phyloP scores from a whole-genome alignment of 35 echinoderm and acorn worm genomes.

The Nesometra sesokonis region DNA sequence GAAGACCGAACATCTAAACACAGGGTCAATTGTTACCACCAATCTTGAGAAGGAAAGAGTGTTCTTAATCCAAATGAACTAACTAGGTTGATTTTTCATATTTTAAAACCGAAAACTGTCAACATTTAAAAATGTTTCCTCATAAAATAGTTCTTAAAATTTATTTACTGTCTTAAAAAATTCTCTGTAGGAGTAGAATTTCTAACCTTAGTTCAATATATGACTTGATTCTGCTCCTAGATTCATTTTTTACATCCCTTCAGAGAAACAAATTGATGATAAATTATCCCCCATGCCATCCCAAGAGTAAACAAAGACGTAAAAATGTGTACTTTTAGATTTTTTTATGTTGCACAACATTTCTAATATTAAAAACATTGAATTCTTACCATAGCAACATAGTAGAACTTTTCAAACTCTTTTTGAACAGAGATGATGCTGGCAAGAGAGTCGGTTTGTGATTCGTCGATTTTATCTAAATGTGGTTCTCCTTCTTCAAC shows the following conservation, averaged over 20 bases:
- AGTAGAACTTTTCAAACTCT: conserved; percentile 90
- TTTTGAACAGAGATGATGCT: conserved; percentile 48
- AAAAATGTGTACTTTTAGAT: too few relatives aligned
- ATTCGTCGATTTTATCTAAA: conserved; percentile 30
- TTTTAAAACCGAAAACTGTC: neutral
- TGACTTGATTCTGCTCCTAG: too few relatives aligned
- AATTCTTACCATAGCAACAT: conserved; percentile 73
- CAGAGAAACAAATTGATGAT: too few relatives aligned
- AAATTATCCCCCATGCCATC: too few relatives aligned
- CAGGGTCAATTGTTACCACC: too few relatives aligned
- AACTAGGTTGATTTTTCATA: neutral
- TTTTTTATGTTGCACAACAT: neutral
- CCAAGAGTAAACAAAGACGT: too few relatives aligned
- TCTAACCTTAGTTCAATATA: too few relatives aligned
- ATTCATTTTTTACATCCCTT: too few relatives aligned
- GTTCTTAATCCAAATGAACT: neutral
- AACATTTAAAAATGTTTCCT: neutral
- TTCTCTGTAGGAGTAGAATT: too few relatives aligned
- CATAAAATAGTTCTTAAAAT: too few relatives aligned
- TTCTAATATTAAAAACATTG: neutral
- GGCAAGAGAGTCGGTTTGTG: conserved; percentile 46
- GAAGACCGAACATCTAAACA: neutral
- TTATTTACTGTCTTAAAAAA: too few relatives aligned
- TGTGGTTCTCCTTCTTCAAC: conserved; percentile 40
- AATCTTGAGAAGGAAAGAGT: too few relatives aligned